phyloP scores from a whole-genome alignment of 2,888 invertebrate genomes.

The Pollenia labialis region DNA sequence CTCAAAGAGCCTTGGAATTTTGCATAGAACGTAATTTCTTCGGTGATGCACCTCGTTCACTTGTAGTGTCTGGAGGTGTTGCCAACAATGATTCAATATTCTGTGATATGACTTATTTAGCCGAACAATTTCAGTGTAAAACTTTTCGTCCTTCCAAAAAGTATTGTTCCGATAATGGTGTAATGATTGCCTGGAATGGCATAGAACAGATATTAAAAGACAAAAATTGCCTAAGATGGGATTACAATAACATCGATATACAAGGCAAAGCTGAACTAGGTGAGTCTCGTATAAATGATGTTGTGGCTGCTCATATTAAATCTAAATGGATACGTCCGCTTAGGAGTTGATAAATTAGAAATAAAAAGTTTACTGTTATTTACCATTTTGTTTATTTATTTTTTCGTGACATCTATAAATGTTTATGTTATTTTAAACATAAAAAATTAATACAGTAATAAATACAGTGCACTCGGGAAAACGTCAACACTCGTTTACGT shows the following conservation, averaged over 20 bases:
- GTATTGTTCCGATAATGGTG: conserved; percentile 98
- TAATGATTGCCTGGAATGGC: conserved; percentile 99
- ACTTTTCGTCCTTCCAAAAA: conserved; percentile 91
- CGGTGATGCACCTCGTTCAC: conserved; percentile 85
- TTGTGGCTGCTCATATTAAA: conserved; percentile 78
- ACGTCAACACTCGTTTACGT: no score
- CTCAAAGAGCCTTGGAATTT: conserved; percentile 93
- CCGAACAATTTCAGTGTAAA: conserved; percentile 87
- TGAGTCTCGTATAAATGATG: conserved; percentile 75
- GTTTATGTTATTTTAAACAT: conserved; percentile 50
- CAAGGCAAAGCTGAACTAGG: conserved; percentile 79
- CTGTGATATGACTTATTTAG: conserved; percentile 88
- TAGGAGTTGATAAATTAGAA: conserved; percentile 31
- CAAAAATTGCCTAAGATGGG: conserved; percentile 72
- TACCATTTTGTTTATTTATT: conserved; percentile 30
- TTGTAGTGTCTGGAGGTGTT: conserved; percentile 96
- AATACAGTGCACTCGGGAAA: no score
- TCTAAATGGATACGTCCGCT: conserved; percentile 82
- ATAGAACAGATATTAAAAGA: conserved; percentile 87
- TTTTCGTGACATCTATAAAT: conserved; percentile 54
- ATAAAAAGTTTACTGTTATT: background rate
- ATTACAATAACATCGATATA: conserved; percentile 86
- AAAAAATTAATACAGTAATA: conserved; percentile 65
- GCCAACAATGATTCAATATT: conserved; percentile 96
- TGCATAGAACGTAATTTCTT: conserved; percentile 87